Evolutionary conservation across 1,140 invertebrate genomes (phyloP).

Genomic region (Aphaenogaster rudis): DNA sequence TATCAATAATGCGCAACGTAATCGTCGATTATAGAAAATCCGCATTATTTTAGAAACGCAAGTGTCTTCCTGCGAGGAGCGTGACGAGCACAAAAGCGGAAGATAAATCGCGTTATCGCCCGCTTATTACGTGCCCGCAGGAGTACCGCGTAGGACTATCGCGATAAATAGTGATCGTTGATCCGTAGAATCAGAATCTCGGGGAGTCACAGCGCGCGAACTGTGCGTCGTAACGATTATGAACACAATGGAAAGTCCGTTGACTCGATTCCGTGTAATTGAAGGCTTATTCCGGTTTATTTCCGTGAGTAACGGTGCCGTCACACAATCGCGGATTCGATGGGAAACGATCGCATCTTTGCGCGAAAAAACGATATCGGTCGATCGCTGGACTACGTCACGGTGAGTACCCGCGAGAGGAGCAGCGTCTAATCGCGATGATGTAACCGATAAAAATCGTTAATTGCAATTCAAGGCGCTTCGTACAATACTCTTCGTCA

Average conservation of each 20-base stretch:
- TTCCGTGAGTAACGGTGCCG: constrained; percentile 17
- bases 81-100: neutral
- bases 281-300: neutral
- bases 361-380: neutral
- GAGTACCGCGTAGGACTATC: neutral
- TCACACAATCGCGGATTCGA: constrained; percentile 37
- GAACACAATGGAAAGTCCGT: constrained; percentile 25
- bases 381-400: neutral
- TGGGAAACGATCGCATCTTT: constrained; percentile 10
- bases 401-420: neutral
- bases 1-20: neutral
- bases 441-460: constrained; percentile 32
- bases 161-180: constrained; percentile 33
- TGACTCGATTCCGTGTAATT: constrained; percentile 5
- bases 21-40: neutral
- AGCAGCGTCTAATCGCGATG: constrained; percentile 13
- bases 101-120: neutral
- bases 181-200: constrained; percentile 15
- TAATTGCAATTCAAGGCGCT: constrained; percentile 5
- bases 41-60: neutral
- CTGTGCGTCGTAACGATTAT: neutral
- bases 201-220: constrained; percentile 21
- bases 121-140: neutral
- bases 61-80: neutral
- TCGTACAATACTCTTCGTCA: neutral